Percentiles rank a stretch among this genome's conserved stretches.
Evolutionary conservation across 2,888 invertebrate species (phyloP).

Genomic region (Mesoligia furuncula): DNA sequence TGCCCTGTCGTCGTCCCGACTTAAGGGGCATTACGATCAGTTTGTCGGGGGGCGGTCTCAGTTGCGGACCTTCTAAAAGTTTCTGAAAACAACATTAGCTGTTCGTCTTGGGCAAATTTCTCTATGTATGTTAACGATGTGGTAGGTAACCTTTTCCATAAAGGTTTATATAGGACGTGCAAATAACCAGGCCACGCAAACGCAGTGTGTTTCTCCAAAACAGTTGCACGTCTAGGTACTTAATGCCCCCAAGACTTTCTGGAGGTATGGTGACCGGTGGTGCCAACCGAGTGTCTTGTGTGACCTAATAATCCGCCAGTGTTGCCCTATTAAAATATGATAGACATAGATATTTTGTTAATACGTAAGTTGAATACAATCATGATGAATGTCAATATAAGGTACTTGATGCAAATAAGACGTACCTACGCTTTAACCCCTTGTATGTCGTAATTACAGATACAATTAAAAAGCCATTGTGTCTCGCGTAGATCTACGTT

Average conservation of each 20-base stretch:
- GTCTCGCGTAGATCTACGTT: no score
- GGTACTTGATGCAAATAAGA: conserved; percentile 27
- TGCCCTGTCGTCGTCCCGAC: conserved; percentile 59
- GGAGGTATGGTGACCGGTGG: conserved; percentile 38
- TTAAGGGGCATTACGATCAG: conserved; percentile 63
- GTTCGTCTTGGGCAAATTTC: conserved; percentile 68
- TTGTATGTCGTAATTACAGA: no score
- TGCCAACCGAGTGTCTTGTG: conserved; percentile 39
- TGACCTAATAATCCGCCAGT: conserved; percentile 39
- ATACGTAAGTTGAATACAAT: neutral
- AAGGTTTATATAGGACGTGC: conserved; percentile 20
- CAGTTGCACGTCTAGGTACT: conserved; percentile 21
- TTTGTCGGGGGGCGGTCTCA: conserved; percentile 67
- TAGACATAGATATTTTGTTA: conserved; percentile 25
- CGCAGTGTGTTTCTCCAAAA: conserved; percentile 45
- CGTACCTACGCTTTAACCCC: no score
- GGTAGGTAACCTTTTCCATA: conserved; percentile 16
- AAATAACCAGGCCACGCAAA: conserved; percentile 34
- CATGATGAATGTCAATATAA: no score
- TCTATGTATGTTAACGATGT: conserved; percentile 19
- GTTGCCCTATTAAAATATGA: conserved; percentile 53
- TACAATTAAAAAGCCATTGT: no score
- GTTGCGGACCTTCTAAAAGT: conserved; percentile 71
- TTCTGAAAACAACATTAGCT: conserved; percentile 77
- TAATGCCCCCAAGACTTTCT: conserved; percentile 48